Base-by-base conservation (phyloP, 1,140 invertebrate genomes). In the Dysdera silvatica region DNA sequence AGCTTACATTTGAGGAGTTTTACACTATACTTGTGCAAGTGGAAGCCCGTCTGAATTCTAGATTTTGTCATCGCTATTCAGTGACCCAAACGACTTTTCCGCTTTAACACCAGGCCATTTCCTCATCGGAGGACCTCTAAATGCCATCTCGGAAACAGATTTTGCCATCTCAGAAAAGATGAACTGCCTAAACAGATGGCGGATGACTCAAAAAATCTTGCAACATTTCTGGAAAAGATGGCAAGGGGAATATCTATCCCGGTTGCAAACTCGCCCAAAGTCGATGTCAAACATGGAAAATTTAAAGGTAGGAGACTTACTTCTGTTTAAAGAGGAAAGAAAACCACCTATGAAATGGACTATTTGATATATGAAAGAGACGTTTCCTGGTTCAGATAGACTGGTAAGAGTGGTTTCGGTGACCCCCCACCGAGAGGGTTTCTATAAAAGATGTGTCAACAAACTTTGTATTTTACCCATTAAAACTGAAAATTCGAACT, bases 1-100 rank as follows among this genome's bases (percentile, higher is more conserved):
- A n/a, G n/a, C n/a, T n/a, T n/a, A 70, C 51, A 1, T 71, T 66
- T 40, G 72, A 75, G 61, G 60, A 68, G 43, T 63, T 74, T 2
- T 23, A 64, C 14, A 74, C 71, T 0, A 45, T 73, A n/a, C 51
- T 74, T 26, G 41, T 33, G 37, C 65, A 71, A 66, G 67, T 75
- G 6, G 74, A 75, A 68, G 72, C 73, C 0, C 66, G 66, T 40
- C 51, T 76, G 16, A 76, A 76, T 64, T 69, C 66, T 8, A 55
- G 67, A 14, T 71, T 2, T 35, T 75, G 1, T 65, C 37, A 7
- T 63, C 70, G 8, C 56, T 73, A 14, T 69, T 68, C 40, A 32
- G 52, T 1, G 71, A 74, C 59, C 71, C 72, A 2, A 69, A 72
- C 20, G 73, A 74, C 64, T 49, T 69, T 5, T 48, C 65, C 14